phyloP scores from a whole-genome alignment of 2,888 invertebrate species.

The Meganola albula region DNA sequence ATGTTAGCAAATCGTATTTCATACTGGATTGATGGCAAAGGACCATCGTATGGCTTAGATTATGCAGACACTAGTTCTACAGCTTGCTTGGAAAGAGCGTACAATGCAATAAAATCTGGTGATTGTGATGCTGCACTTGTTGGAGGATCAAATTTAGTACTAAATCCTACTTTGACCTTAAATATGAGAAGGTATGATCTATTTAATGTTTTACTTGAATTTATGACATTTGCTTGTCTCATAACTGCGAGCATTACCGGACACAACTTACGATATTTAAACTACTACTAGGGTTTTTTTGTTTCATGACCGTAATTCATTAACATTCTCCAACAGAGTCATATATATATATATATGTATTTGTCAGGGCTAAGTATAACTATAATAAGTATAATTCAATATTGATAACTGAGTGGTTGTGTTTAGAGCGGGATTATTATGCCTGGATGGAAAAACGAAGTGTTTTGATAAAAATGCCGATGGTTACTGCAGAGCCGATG shows the following conservation, averaged over 20 bases:
- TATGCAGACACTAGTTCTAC: slow-evolving; percentile 41
- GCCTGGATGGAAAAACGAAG: slow-evolving; percentile 86
- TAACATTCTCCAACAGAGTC: no score
- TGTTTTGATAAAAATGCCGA: slow-evolving; percentile 88
- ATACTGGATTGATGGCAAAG: slow-evolving; percentile 51
- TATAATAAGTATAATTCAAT: no score
- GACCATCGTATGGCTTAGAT: slow-evolving; percentile 50
- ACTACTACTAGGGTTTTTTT: no score
- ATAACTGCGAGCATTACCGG: no score
- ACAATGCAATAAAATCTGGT: slow-evolving; percentile 37
- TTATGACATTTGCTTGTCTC: no score
- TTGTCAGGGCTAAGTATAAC: no score
- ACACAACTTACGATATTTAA: no score
- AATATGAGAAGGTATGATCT: slow-evolving; percentile 42
- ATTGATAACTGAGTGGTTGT: no score
- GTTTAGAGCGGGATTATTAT: slow-evolving; percentile 32
- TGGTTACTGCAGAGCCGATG: slow-evolving; percentile 87
- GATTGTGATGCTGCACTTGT: slow-evolving; percentile 76
- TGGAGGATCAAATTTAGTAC: slow-evolving; percentile 76
- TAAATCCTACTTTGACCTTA: slow-evolving; percentile 57
- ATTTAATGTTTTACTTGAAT: no score
- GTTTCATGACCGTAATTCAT: no score
- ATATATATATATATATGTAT: no score
- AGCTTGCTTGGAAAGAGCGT: slow-evolving; percentile 47
- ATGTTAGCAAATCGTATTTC: slow-evolving; percentile 58